Conservation (phyloP, 2,797 vertebrate species). For the Sebastiscus albofasciatus region DNA sequence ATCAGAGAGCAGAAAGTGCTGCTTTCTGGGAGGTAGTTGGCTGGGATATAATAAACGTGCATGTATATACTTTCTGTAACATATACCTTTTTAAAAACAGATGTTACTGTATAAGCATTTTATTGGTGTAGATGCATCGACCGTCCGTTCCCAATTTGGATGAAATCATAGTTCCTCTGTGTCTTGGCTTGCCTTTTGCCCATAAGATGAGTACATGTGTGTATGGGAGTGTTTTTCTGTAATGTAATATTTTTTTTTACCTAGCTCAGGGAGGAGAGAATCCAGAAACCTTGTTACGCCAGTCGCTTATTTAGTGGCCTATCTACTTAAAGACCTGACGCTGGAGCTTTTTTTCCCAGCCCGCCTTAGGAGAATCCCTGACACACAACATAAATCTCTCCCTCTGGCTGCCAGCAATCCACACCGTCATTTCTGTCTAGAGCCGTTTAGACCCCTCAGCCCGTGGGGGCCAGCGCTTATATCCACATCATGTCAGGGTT, state of each 20-base stretch:
- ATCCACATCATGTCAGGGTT: constrained; percentile 43
- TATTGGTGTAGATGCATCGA: background rate
- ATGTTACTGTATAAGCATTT: constrained; percentile 25
- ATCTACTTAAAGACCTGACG: constrained; percentile 68
- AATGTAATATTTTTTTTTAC: constrained; percentile 13
- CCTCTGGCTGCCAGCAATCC: constrained; percentile 42
- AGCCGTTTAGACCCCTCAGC: constrained; percentile 49
- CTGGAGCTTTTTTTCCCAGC: constrained; percentile 56
- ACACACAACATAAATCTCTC: constrained; percentile 65
- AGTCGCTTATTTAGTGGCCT: constrained; percentile 67
- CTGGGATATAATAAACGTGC: background rate
- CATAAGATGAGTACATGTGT: constrained; percentile 13
- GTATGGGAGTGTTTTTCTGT: background rate
- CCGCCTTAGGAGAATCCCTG: constrained; percentile 58
- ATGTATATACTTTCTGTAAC: background rate
- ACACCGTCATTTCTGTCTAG: constrained; percentile 49
- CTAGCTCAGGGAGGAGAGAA: constrained; percentile 16
- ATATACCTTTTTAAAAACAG: background rate
- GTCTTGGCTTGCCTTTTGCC: constrained; percentile 32
- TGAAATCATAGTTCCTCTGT: constrained; percentile 29
- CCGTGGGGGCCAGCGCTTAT: constrained; percentile 37
- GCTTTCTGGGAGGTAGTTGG: constrained; percentile 24
- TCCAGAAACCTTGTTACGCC: constrained; percentile 57
- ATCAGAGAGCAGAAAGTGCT: constrained; percentile 48
- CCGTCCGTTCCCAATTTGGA: constrained; percentile 23